Evolutionary conservation across 2,113 vertebrate species (phyloP).

Genomic region (Phoxinus phoxinus): DNA sequence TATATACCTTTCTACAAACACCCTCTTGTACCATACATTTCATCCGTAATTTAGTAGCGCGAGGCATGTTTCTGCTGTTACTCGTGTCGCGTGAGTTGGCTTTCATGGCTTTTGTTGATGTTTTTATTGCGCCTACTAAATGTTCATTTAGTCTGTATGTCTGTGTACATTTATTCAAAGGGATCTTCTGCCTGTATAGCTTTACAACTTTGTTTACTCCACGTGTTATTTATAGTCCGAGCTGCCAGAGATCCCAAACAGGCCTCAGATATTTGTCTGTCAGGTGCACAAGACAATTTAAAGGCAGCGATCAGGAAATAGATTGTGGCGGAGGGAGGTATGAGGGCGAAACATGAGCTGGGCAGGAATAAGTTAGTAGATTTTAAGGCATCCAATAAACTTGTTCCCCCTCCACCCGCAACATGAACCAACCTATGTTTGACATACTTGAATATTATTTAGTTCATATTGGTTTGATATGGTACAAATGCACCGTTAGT

Average conservation of each 20-base stretch:
- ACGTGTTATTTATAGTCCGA: constrained; percentile 41
- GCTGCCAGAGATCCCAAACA: background rate
- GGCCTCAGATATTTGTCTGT: constrained; percentile 47
- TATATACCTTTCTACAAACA: background rate
- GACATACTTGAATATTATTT: background rate
- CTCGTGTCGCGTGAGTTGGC: background rate
- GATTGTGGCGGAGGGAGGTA: constrained; percentile 1
- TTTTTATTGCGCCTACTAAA: background rate
- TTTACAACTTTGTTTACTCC: constrained; percentile 41
- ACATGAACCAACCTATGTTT: background rate
- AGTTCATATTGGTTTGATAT: background rate
- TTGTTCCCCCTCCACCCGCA: background rate
- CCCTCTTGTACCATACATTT: background rate
- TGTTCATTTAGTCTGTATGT: background rate
- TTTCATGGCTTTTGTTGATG: background rate
- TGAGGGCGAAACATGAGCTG: constrained; percentile 47
- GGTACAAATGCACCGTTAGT: too few relatives aligned
- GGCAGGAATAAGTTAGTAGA: constrained; percentile 33
- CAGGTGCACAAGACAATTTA: constrained; percentile 56
- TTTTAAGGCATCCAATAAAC: constrained; percentile 34
- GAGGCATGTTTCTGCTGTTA: background rate
- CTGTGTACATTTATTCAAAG: background rate
- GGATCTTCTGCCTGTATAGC: background rate
- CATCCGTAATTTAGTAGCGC: background rate
- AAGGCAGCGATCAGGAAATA: constrained; percentile 51